phyloP scores from a whole-genome alignment of 1,140 invertebrate genomes.

The Micrasema longulum region DNA sequence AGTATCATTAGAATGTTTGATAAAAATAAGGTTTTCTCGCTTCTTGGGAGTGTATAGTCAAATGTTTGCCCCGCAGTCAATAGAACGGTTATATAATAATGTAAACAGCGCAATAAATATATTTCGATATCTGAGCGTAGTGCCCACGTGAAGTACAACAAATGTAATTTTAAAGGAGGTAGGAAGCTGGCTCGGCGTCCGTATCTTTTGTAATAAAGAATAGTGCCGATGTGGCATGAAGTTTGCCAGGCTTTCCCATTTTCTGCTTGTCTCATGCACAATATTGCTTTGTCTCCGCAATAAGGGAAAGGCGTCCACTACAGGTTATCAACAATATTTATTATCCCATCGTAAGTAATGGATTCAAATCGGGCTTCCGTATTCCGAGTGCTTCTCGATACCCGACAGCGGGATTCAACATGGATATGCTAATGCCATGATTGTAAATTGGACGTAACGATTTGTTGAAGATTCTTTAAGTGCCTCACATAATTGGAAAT shows the following conservation, averaged over 20 bases:
- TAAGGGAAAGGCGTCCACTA: constrained; percentile 10
- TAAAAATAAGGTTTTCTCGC: too few species aligned
- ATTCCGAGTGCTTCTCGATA: constrained; percentile 17
- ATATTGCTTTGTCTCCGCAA: constrained; percentile 19
- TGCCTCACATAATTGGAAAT: constrained; percentile 20
- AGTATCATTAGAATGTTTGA: too few species aligned
- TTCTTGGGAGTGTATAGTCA: too few species aligned
- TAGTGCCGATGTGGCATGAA: constrained; percentile 44
- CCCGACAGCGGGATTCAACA: constrained; percentile 19
- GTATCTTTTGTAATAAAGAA: constrained; percentile 37
- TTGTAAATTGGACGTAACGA: constrained; percentile 31
- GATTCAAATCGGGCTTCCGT: constrained; percentile 29
- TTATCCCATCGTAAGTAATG: constrained; percentile 20
- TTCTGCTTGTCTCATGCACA: constrained; percentile 8
- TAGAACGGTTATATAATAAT: too few species aligned
- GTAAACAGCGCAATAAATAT: too few species aligned
- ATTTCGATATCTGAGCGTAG: too few species aligned
- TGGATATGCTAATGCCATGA: constrained; percentile 25
- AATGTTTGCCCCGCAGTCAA: too few species aligned
- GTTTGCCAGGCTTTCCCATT: constrained; percentile 38
- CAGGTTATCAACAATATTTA: constrained; percentile 32
- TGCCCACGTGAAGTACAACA: too few species aligned
- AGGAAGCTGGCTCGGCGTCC: too few species aligned
- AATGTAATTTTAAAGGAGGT: too few species aligned
- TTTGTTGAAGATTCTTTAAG: constrained; percentile 11